Conservation (phyloP, 2,113 vertebrate genomes). For the Dryoscopus gambensis region DNA sequence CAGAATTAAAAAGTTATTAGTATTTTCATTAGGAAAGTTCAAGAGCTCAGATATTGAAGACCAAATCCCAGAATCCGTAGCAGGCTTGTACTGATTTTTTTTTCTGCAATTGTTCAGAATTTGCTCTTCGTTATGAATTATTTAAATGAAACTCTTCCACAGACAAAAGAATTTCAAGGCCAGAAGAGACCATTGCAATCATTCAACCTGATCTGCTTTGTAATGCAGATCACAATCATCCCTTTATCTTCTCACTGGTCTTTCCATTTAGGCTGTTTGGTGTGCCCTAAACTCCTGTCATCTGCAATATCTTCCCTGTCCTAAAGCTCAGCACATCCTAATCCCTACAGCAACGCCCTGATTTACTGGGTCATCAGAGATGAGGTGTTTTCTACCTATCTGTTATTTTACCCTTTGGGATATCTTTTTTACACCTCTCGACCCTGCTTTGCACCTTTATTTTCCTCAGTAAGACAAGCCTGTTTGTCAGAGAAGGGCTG, state of each 20-base stretch:
- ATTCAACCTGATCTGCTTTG: neutral
- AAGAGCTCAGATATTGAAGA: neutral
- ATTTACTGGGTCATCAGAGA: neutral
- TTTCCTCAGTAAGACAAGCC: neutral
- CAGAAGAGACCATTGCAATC: neutral
- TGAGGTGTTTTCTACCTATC: neutral
- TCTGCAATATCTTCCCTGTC: neutral
- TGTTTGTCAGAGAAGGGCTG: neutral
- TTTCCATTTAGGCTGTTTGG: neutral
- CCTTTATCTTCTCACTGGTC: neutral
- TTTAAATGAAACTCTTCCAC: neutral
- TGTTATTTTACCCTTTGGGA: neutral
- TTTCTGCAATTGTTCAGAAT: neutral
- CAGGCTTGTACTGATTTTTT: neutral
- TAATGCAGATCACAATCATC: neutral
- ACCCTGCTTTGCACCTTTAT: neutral
- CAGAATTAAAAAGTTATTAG: conserved; percentile 42
- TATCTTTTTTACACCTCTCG: neutral
- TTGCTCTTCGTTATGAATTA: neutral
- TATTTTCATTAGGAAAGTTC: conserved; percentile 31
- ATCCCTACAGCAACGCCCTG: neutral
- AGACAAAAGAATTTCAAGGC: neutral
- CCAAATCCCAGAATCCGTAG: neutral
- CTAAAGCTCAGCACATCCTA: neutral
- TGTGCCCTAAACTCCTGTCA: neutral